Evolutionary conservation across 2,888 invertebrate genomes (phyloP), one percentile per base, ranked within the genome.

Genomic region (Bombyx huttoni): DNA sequence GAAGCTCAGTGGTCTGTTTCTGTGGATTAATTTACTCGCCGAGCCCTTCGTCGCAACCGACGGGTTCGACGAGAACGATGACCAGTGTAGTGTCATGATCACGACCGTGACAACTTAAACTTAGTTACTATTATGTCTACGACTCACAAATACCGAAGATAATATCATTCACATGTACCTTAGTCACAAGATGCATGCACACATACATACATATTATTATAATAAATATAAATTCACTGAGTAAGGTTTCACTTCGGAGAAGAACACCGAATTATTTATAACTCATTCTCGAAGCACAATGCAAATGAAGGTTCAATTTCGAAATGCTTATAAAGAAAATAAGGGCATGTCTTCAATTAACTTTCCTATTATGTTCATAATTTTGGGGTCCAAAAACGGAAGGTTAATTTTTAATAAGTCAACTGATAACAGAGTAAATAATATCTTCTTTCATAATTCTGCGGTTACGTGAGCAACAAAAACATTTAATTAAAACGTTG

Each of bases 261-360:
- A 40, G 34, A 56, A 51, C 45, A 48, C 54, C 51, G 53, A 58
- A 54, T 48, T 51, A 46, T 49, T 49, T 47, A 45, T 54, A 47
- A 24, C 48, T 40, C 40, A 40, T 40, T 40, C 40, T 7, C 40
- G 40, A 40, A 40, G 12, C 40, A 40, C 8, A 40, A 40, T 40
- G 40, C 40, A 40, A 40, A 40, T 7, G 40, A 40, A 40, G 40
- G 40, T 40, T 40, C 40, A 24, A 24, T 24, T 24, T 24, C 24
- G 7, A 40, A 40, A 40, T 40, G 40, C 12, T 40, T 40, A 10
- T 40, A 40, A 40, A 40, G 40, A 40, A 40, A 40, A 40, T 40
- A 40, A 40, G 12, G 40, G 40, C 40, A 12, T 12, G 40, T 40
- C 40, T 40, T 40, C 40, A 40, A 40, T 40, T 40, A 40, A 40